Conservation (phyloP, 2,888 invertebrate species). For the Chloromyia formosa region DNA sequence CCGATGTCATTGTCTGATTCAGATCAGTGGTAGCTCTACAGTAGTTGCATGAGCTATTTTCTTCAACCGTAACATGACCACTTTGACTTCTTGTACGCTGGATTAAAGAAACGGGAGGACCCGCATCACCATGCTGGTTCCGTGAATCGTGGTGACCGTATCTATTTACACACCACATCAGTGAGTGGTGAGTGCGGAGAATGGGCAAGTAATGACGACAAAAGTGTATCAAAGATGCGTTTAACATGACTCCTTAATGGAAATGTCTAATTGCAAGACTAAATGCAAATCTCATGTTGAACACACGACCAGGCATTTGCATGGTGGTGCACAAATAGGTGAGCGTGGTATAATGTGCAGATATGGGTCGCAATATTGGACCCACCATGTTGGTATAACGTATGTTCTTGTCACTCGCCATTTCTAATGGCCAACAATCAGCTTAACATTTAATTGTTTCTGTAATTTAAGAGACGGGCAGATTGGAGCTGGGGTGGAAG, state of each 20-base stretch:
- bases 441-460: conserved; percentile 37
- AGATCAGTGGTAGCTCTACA: conserved; percentile 3
- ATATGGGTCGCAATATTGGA: not conserved
- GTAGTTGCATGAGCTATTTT: not conserved
- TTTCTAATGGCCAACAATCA: conserved; percentile 37
- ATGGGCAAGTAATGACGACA: conserved; percentile 33
- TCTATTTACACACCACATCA: too few species aligned
- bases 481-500: not conserved
- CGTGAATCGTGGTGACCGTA: too few species aligned
- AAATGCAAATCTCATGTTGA: conserved; percentile 54
- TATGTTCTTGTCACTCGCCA: conserved; percentile 31
- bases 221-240: conserved; percentile 48
- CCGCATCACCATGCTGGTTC: not conserved
- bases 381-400: conserved; percentile 29
- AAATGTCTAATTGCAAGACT: conserved; percentile 53
- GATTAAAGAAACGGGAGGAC: not conserved
- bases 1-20: conserved; percentile 12
- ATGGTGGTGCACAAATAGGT: conserved; percentile 40
- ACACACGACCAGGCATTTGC: conserved; percentile 37
- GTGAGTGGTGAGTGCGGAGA: not conserved
- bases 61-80: conserved; percentile 3
- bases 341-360: not conserved
- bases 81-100: conserved; percentile 5
- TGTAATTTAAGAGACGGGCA: conserved; percentile 12
- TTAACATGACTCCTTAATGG: conserved; percentile 53